A percentile compares a stretch with the other conserved stretches of the same genome.
Conservation (phyloP, 2,888 invertebrate genomes). For the Laspeyria flexula region DNA sequence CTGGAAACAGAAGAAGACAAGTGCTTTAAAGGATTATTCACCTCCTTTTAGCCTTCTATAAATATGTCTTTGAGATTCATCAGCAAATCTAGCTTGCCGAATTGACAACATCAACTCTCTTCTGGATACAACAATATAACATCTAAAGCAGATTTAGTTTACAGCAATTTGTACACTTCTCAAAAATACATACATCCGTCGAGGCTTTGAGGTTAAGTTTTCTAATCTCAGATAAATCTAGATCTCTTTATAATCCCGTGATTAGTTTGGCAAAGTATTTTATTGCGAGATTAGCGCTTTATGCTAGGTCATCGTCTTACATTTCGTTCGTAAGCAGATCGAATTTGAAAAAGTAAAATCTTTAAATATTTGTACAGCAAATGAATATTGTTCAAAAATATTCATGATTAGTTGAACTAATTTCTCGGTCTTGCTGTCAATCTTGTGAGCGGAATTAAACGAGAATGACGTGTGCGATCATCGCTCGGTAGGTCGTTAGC, state of each 20-base stretch:
- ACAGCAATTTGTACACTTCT: background rate
- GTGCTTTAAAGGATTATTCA: too few relatives aligned
- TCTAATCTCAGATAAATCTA: background rate
- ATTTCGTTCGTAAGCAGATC: constrained; percentile 1
- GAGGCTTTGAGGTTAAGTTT: background rate
- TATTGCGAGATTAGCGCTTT: background rate
- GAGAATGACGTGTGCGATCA: constrained; percentile 41
- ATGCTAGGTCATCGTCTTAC: constrained; percentile 1
- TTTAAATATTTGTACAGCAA: background rate
- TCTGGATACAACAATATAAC: too few relatives aligned
- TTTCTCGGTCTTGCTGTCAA: constrained; percentile 43
- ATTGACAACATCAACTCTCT: too few relatives aligned
- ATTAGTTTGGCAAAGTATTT: background rate
- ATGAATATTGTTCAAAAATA: constrained; percentile 11
- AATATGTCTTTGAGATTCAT: too few relatives aligned
- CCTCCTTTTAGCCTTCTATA: too few relatives aligned
- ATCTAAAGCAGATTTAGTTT: too few relatives aligned
- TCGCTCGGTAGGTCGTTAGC: constrained; percentile 39
- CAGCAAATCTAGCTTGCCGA: too few relatives aligned
- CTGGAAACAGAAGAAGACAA: constrained; percentile 67
- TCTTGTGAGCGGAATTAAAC: constrained; percentile 19
- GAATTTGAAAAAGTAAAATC: background rate
- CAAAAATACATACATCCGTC: background rate
- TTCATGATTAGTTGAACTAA: constrained; percentile 16
- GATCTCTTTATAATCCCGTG: background rate